Evolutionary conservation across 2,113 vertebrate species (phyloP).

Genomic region (Microtus richardsoni): DNA sequence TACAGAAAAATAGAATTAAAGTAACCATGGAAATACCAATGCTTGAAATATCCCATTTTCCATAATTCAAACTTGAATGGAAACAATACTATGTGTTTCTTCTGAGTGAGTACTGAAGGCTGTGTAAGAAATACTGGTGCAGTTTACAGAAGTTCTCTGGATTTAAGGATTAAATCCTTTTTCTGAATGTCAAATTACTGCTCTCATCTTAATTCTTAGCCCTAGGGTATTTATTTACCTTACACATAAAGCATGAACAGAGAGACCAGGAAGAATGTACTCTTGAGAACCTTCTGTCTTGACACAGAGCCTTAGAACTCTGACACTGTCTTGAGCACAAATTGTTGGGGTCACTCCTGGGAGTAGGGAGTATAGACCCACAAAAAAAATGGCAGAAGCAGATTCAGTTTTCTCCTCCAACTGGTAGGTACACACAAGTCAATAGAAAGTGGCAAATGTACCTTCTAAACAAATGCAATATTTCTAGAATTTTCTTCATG

Average conservation of each 20-base stretch:
- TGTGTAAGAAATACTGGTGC: background rate
- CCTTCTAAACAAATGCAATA: background rate
- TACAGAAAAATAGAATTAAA: background rate
- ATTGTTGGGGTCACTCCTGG: background rate
- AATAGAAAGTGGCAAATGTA: background rate
- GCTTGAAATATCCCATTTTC: background rate
- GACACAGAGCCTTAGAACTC: background rate
- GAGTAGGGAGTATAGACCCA: background rate
- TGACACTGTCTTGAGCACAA: background rate
- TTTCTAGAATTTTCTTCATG: background rate
- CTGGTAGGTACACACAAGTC: background rate
- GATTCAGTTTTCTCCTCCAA: background rate
- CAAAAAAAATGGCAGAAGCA: background rate
- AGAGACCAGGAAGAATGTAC: background rate
- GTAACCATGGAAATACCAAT: background rate
- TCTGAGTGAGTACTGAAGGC: background rate
- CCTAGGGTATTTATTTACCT: background rate
- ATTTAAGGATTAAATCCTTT: background rate
- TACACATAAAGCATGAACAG: background rate
- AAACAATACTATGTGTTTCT: background rate
- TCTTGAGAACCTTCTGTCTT: background rate
- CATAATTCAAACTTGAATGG: background rate
- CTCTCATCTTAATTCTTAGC: conserved; percentile 2
- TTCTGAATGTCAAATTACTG: background rate
- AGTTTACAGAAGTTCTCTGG: background rate